Evolutionary conservation across 1,140 invertebrate species (phyloP).

Genomic region (Coelopa frigida): DNA sequence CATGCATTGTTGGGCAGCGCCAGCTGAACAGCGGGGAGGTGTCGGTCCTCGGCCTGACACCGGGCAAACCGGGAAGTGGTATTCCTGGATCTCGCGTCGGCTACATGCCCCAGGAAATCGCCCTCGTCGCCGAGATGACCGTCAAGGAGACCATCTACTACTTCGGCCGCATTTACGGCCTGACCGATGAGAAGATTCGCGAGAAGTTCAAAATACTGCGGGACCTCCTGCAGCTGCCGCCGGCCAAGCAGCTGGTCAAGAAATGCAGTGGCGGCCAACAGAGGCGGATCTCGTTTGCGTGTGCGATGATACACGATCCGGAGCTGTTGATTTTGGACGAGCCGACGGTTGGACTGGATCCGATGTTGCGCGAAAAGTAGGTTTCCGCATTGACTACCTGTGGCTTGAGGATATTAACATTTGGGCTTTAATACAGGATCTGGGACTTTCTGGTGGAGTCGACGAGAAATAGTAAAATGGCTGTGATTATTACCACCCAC

Average conservation of each 20-base stretch:
- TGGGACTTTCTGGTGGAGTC: constrained; percentile 80
- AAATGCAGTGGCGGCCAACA: constrained; percentile 82
- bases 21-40: constrained; percentile 67
- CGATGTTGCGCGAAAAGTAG: constrained; percentile 75
- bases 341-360: constrained; percentile 88
- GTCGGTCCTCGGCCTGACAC: constrained; percentile 68
- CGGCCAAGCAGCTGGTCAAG: constrained; percentile 53
- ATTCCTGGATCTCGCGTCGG: constrained; percentile 73
- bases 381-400: too few species aligned
- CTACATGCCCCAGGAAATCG: constrained; percentile 86
- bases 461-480: constrained; percentile 57
- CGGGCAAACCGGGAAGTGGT: constrained; percentile 63
- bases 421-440: constrained; percentile 69
- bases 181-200: constrained; percentile 57
- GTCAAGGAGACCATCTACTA: constrained; percentile 78
- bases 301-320: constrained; percentile 78
- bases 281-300: constrained; percentile 77
- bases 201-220: constrained; percentile 62
- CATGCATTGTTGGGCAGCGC: constrained; percentile 75
- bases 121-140: constrained; percentile 78
- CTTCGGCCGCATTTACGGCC: constrained; percentile 80
- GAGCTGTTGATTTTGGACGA: constrained; percentile 86
- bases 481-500: constrained; percentile 87
- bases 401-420: not conserved
- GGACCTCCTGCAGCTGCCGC: constrained; percentile 66